Evolutionary conservation across 2,888 invertebrate species (phyloP), one percentile per base, ranked within the genome.

Genomic region (Drosophila aldrichi): DNA sequence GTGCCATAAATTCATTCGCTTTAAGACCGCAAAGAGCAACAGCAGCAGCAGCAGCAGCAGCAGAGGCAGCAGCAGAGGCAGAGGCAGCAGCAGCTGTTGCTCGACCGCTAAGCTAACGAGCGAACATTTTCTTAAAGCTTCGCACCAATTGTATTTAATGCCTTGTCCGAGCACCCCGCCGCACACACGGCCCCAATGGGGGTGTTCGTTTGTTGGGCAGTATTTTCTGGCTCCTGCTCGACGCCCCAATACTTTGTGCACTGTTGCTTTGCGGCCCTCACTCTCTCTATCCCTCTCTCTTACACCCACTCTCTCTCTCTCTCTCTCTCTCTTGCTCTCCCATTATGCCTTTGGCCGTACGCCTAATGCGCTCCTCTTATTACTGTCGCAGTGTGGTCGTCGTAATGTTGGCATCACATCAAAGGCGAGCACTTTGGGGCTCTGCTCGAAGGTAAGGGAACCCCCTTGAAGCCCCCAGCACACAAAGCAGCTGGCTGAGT

Each of bases 91-190:
- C 77, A 74, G 77, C 79, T 74, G 77, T 74, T 77, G 75, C 77
- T 62, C 59, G 57, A 43, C 68, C 71, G 34, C 56, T 65, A 55
- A 68, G 72, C 74, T 80, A 82, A 75, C 77, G 77, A 80, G 77
- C 77, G 70, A 77, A 70, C 76, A 66, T 78, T 84, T 83, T 69
- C 81, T 81, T 81, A 67, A 80, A 78, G 74, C 82, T 65, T 73
- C 43, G 61, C 46, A 49, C 69, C 81, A 81, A 81, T 88, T 88
- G 89, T 88, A 81, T 81, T 76, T 76, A 85, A 81, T 77, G 88
- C 75, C 69, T 58, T 77, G 88, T 82, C 82, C 88, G 66, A 73
- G 40, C 8, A 29, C 29, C 8, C 29, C 29, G 29, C 29, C 29
- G 8, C 25, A n/a, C 25, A 12, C 48, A 18, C 49, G 18, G 3